A percentile compares a stretch with the other conserved stretches of the same genome.
Evolutionary conservation across 2,113 vertebrate genomes (phyloP).

Genomic region (Petaurus breviceps): DNA sequence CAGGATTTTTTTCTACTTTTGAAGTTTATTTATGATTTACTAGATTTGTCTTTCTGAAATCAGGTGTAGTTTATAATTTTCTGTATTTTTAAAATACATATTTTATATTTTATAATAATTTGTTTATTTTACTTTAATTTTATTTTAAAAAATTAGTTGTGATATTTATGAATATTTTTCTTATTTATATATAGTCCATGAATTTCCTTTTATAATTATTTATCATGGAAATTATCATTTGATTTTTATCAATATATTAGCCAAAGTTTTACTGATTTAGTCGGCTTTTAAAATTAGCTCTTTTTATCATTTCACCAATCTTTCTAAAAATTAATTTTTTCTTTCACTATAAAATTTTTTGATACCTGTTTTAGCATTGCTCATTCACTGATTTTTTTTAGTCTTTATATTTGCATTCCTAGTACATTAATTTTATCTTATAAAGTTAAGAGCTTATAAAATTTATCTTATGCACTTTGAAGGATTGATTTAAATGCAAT

Average conservation of each 20-base stretch:
- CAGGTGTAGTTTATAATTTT: neutral
- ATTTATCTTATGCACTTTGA: neutral
- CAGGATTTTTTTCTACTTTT: neutral
- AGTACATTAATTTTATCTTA: neutral
- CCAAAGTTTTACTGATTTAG: neutral
- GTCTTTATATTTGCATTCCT: neutral
- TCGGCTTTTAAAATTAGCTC: neutral
- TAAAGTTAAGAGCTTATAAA: too few species aligned
- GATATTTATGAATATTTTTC: neutral
- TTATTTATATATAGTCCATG: neutral
- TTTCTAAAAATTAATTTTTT: neutral
- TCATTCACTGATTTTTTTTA: neutral
- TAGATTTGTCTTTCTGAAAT: neutral
- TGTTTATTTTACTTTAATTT: neutral
- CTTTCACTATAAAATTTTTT: neutral
- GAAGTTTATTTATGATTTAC: neutral
- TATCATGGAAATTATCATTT: neutral
- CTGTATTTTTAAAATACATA: neutral
- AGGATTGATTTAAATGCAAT: neutral
- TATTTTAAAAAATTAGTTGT: neutral
- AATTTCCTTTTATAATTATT: neutral
- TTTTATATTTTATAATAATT: neutral
- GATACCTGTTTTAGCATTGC: neutral
- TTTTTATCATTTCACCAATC: neutral
- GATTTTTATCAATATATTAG: neutral